Percentiles rank a stretch among this genome's conserved stretches.
Evolutionary conservation across 1,140 invertebrate genomes (phyloP).

Genomic region (Nomia melanderi): DNA sequence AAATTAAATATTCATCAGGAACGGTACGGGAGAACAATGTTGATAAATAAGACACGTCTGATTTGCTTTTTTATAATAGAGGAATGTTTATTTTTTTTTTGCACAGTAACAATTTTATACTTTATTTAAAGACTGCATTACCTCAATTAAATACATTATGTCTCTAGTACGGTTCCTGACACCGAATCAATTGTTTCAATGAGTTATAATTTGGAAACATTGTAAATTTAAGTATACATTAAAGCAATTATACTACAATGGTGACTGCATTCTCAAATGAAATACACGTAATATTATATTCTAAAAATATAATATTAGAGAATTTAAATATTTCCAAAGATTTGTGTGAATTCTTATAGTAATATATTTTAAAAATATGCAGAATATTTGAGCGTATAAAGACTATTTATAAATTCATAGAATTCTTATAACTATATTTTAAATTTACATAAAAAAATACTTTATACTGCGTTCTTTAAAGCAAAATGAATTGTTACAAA

Average conservation of each 20-base stretch:
- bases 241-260: slow-evolving; percentile 5
- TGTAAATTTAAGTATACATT: background rate
- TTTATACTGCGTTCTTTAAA: slow-evolving; percentile 23
- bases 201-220: background rate
- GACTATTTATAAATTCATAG: slow-evolving; percentile 17
- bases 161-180: slow-evolving; percentile 72
- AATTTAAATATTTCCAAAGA: slow-evolving; percentile 8
- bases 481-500: slow-evolving; percentile 12
- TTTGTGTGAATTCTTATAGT: slow-evolving; percentile 5
- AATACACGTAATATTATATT: too few relatives aligned
- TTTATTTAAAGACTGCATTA: slow-evolving; percentile 50
- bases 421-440: slow-evolving; percentile 35
- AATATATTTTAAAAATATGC: slow-evolving; percentile 27
- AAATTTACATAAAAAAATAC: slow-evolving; percentile 55
- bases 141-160: slow-evolving; percentile 20
- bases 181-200: slow-evolving; percentile 15
- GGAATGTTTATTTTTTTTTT: slow-evolving; percentile 46
- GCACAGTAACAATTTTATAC: slow-evolving; percentile 49
- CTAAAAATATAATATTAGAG: background rate
- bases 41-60: slow-evolving; percentile 62
- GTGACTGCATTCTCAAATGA: background rate
- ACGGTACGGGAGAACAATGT: slow-evolving; percentile 75
- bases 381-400: slow-evolving; percentile 15
- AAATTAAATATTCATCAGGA: slow-evolving; percentile 59
- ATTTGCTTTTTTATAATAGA: slow-evolving; percentile 31